These are phyloP conservation scores for Azorinus chamasolen DNA, from an alignment of 2,888 invertebrate genomes.

Conservation along the genomic window DNA sequence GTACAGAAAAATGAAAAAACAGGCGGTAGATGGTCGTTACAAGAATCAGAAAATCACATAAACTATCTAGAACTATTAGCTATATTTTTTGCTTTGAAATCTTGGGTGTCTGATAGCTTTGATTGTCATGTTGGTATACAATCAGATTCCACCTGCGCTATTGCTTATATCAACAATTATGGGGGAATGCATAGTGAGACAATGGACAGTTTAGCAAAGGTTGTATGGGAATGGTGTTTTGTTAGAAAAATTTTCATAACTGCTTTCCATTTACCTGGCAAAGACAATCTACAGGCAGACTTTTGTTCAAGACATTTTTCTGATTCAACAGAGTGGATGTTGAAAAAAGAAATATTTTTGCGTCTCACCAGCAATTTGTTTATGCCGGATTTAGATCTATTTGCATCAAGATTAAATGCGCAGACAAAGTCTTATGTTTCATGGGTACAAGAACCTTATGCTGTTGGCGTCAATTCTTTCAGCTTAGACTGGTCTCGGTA, in stretches of 20 bases:
- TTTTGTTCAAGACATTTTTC: conserved; percentile 1
- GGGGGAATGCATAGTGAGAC: no score
- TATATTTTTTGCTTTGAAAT: no score
- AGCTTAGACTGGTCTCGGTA: no score
- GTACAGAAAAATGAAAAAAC: neutral
- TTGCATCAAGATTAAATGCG: conserved; percentile 31
- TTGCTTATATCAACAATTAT: no score
- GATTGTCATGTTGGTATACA: no score
- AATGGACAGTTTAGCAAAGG: no score
- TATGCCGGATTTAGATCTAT: conserved; percentile 36
- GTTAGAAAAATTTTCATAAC: conserved; percentile 7
- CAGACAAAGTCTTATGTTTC: conserved; percentile 22
- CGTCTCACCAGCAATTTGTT: conserved; percentile 27
- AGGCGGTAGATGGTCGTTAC: conserved; percentile 29
- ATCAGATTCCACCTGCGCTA: no score
- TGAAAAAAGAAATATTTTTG: conserved; percentile 29
- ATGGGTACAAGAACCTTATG: neutral
- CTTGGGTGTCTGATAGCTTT: no score
- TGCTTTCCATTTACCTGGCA: conserved; percentile 3
- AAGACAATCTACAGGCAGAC: conserved; percentile 36
- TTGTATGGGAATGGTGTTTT: conserved; percentile 27
- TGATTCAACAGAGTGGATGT: conserved; percentile 44
- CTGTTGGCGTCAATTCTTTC: no score
- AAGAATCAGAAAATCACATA: conserved; percentile 4
- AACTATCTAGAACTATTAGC: no score